phyloP scores from a whole-genome alignment of 2,888 invertebrate genomes.

The Nasonovia ribisnigri region DNA sequence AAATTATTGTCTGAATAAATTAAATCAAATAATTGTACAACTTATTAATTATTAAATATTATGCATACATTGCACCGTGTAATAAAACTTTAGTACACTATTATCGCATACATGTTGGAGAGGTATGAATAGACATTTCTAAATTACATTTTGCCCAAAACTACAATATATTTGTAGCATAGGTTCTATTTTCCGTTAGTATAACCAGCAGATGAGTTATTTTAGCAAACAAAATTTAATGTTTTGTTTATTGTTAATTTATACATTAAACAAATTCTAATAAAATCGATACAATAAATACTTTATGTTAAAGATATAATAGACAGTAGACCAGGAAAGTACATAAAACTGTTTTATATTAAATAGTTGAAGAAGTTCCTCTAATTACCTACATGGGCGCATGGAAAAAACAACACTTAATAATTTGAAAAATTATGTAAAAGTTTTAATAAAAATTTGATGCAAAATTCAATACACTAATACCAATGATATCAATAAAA shows the following conservation, averaged over 20 bases:
- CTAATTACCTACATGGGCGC: too few species aligned
- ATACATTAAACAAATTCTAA: neutral
- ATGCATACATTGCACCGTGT: neutral
- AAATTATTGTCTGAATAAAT: neutral
- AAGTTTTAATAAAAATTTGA: too few species aligned
- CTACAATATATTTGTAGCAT: neutral
- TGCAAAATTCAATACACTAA: too few species aligned
- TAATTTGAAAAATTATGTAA: too few species aligned
- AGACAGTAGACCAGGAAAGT: neutral
- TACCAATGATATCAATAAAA: too few species aligned
- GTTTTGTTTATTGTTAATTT: neutral
- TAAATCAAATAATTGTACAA: neutral
- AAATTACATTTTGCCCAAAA: neutral
- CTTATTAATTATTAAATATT: neutral
- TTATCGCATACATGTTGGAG: too few species aligned
- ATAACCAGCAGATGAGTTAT: neutral
- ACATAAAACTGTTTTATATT: too few species aligned
- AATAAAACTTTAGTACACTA: too few species aligned
- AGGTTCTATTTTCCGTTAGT: neutral
- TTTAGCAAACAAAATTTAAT: neutral
- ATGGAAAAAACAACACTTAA: too few species aligned
- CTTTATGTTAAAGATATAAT: neutral
- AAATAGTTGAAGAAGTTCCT: too few species aligned
- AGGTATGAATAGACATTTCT: neutral
- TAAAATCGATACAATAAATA: neutral